These are phyloP conservation scores for Holacanthus passer DNA, from an alignment of 2,113 vertebrate species.

Conservation along the genomic window DNA sequence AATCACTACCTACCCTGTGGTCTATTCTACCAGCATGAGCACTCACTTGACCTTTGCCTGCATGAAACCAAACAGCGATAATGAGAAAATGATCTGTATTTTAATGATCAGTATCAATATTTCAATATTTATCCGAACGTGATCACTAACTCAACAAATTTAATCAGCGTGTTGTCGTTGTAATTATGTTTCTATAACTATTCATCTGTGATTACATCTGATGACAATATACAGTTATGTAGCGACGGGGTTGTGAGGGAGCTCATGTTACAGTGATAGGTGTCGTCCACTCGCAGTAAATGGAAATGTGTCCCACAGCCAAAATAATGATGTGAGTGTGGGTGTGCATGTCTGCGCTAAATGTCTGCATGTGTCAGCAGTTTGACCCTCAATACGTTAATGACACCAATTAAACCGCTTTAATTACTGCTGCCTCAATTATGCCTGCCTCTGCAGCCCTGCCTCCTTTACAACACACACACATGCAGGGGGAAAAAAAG, in stretches of 20 bases:
- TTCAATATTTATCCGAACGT: too few species aligned
- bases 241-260: not conserved
- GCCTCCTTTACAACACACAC: slow-evolving; percentile 8
- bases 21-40: not conserved
- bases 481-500: not conserved
- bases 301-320: not conserved
- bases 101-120: too few species aligned
- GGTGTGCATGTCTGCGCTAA: slow-evolving; percentile 11
- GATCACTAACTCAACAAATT: too few species aligned
- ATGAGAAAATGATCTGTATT: too few species aligned
- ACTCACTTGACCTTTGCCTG: not conserved
- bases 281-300: slow-evolving; percentile 7
- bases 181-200: not conserved
- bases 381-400: slow-evolving; percentile 39
- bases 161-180: too few species aligned
- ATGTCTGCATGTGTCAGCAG: slow-evolving; percentile 39
- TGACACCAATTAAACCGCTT: slow-evolving; percentile 56
- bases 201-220: not conserved
- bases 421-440: slow-evolving; percentile 59
- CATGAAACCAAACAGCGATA: not conserved
- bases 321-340: not conserved
- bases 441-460: slow-evolving; percentile 22
- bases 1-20: not conserved
- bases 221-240: not conserved
- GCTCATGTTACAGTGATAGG: not conserved